phyloP scores from a whole-genome alignment of 2,797 vertebrate genomes.

The Clarias laeviceps region DNA sequence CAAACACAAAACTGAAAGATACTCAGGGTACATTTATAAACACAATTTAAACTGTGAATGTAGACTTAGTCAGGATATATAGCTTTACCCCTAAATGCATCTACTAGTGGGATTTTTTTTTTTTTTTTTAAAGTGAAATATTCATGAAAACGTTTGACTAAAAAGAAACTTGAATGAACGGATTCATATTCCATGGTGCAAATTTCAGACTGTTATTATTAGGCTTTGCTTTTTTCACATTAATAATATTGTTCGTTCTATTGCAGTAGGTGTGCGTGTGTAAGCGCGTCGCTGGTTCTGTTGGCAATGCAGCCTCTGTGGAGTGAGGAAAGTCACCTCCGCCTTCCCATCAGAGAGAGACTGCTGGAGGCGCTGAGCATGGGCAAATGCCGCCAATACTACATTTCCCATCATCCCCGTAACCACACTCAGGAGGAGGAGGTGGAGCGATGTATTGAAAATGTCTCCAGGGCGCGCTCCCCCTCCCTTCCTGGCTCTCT shows the following conservation, averaged over 20 bases:
- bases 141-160: neutral
- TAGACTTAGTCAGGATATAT: too few relatives aligned
- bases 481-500: conserved; percentile 71
- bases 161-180: neutral
- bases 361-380: conserved; percentile 54
- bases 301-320: conserved; percentile 65
- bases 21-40: too few relatives aligned
- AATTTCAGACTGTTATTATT: neutral
- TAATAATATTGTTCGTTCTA: neutral
- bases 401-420: conserved; percentile 61
- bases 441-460: conserved; percentile 74
- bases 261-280: neutral
- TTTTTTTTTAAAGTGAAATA: neutral
- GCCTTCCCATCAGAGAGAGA: conserved; percentile 52
- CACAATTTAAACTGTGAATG: too few relatives aligned
- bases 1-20: too few relatives aligned
- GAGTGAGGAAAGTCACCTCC: conserved; percentile 57
- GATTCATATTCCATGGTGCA: neutral
- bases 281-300: neutral
- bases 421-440: conserved; percentile 55
- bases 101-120: neutral
- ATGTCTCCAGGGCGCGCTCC: conserved; percentile 70
- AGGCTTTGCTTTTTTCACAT: neutral
- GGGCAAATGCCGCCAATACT: conserved; percentile 60
- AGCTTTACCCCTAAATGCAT: too few relatives aligned